Conservation (phyloP, 2,113 vertebrate species). For the Apeltes quadracus region DNA sequence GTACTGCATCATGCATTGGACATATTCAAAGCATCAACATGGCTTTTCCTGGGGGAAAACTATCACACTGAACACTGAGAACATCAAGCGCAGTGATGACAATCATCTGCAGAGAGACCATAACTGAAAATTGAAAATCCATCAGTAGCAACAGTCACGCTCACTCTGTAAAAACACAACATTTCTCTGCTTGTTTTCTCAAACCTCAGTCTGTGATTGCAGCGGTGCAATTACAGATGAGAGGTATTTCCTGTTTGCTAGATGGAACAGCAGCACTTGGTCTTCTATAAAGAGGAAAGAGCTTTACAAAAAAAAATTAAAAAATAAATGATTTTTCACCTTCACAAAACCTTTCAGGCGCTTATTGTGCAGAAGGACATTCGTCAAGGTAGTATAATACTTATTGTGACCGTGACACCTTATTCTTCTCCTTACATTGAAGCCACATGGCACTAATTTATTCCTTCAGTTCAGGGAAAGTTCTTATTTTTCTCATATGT, state of each 20-base stretch:
- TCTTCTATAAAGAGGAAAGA: not conserved
- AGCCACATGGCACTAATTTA: not conserved
- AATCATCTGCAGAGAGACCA: conserved; percentile 3
- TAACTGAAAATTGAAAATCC: conserved; percentile 28
- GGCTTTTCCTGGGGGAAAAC: not conserved
- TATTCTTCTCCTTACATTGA: not conserved
- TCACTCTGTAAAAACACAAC: conserved; percentile 19
- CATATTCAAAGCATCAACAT: not conserved
- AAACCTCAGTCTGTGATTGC: not conserved
- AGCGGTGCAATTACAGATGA: not conserved
- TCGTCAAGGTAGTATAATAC: not conserved
- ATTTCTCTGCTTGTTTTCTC: not conserved
- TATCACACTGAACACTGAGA: not conserved
- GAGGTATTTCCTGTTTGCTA: not conserved
- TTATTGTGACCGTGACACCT: not conserved
- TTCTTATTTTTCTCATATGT: not conserved
- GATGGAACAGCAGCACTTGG: not conserved
- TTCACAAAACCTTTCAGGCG: not conserved
- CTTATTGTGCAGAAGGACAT: not conserved
- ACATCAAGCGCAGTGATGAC: not conserved
- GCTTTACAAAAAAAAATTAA: not conserved
- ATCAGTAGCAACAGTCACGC: conserved; percentile 9
- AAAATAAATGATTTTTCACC: not conserved
- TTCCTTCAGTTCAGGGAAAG: not conserved
- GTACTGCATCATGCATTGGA: not conserved